Evolutionary conservation across 2,797 vertebrate genomes (phyloP), one percentile per base, ranked within the genome.

Genomic region (Ceyx erithaca): DNA sequence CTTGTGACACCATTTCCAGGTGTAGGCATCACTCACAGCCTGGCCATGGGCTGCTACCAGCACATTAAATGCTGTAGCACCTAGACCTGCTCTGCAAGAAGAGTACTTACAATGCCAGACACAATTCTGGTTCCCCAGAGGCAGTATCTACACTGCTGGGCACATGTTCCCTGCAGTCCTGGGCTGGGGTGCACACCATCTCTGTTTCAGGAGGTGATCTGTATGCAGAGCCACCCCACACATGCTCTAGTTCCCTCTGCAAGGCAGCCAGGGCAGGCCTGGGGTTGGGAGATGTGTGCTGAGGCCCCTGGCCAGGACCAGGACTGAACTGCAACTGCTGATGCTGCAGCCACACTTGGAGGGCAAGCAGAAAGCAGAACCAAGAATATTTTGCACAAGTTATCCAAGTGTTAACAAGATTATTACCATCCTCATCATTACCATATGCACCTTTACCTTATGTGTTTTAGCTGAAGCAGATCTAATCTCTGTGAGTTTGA

Each of bases 81-180:
- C 0, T 6, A 72, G 82, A 81, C 55, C 78, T 70, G 89, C 77
- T 64, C 49, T n/a, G 73, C 87, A 54, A 85, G 91, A 68, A 51
- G 64, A 80, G 63, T 57, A 8, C 16, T 77, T 30, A 20, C 62
- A 66, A 4, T 5, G 12, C 83, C 87, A 85, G 78, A 37, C 62
- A 5, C 23, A 12, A 33, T 37, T 4, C 15, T 2, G 5, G 30
- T 23, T 90, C 83, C 66, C 52, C 10, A 17, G 46, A 70, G 89
- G 83, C 80, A 68, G 49, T 6, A 57, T 4, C 62, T 51, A 2
- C 67, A 6, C 2, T 43, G 79, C 71, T 35, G 82, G 69, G 51
- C 63, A 89, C 87, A 72, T 58, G 82, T 66, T 61, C 41, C 52
- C 84, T 20, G 7, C n/a, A 64, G 22, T 16, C 73, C 35, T 12